Base-by-base conservation (phyloP, 2,888 invertebrate species). In the Aphidoletes aphidimyza region DNA sequence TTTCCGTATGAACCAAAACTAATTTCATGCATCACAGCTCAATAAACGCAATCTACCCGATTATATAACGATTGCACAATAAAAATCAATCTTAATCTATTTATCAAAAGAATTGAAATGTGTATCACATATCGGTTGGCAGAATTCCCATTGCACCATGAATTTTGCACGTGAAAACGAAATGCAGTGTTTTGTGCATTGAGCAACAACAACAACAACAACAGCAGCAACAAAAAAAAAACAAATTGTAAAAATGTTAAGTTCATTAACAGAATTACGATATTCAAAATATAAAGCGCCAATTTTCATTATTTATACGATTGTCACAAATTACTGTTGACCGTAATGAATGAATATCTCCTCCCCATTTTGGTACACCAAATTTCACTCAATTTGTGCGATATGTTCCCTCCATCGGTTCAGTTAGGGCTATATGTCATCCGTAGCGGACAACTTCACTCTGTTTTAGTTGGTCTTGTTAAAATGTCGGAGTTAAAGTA, bases 401-500 rank as follows among this genome's bases (percentile, higher is more conserved):
- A 17, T 47, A 19, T 14, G 17, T 47, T 2, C 9, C 34, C 30
- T 69, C 34, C 69, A 30, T 34, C 69, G 69, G 69, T 30, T 69
- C 69, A 69, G 30, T 69, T 69, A 9, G 1, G 1, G 69, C 3
- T 69, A 14, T 14, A 1, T 69, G 69, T 69, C 69, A 69, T 30
- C 11, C 11, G 2, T 30, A 5, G 17, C 34, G 30, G 30, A 26
- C 34, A 69, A 69, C 69, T 69, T 69, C 69, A 69, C 34, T 69
- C 69, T 69, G 30, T 69, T 69, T 69, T 69, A 69, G 69, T 69
- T 69, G 8, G 34, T 30, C 69, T 30, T 69, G 69, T 26, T 54
- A 69, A 69, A 69, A 69, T 69, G 69, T 69, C 69, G 69, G 69
- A 69, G 69, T 69, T 69, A 69, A 69, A 69, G 69, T 69, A 34